Conservation (phyloP, 2,888 invertebrate species). For the Microctonus aethiopoides region DNA sequence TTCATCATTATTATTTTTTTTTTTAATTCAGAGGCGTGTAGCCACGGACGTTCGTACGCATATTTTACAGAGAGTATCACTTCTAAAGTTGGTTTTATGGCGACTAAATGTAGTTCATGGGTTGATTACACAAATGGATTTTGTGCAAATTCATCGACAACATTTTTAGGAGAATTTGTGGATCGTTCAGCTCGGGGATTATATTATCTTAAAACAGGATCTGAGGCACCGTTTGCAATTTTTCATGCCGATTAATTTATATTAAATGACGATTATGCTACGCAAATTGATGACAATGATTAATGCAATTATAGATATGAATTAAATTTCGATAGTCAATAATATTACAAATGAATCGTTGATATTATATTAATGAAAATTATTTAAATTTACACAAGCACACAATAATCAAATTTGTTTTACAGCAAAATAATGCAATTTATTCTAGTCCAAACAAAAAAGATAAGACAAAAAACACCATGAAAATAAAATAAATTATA, state of each 20-base stretch:
- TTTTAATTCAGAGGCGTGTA: conserved; percentile 66
- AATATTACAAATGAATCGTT: background rate
- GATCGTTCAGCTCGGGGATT: conserved; percentile 55
- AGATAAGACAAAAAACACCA: background rate
- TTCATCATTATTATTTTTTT: background rate
- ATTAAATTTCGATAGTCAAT: conserved; percentile 30
- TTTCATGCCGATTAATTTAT: background rate
- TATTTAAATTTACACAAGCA: background rate
- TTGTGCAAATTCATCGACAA: conserved; percentile 48
- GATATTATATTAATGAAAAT: background rate
- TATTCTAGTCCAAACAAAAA: background rate
- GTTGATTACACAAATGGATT: conserved; percentile 56
- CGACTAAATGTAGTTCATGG: conserved; percentile 63
- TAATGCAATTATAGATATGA: conserved; percentile 35
- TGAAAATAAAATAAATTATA: background rate
- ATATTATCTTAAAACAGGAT: conserved; percentile 59
- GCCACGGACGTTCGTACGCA: conserved; percentile 66
- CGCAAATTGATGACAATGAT: conserved; percentile 32
- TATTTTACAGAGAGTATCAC: conserved; percentile 69
- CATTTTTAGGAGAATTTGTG: conserved; percentile 60
- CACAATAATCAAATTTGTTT: background rate
- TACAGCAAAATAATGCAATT: background rate
- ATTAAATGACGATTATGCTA: conserved; percentile 27
- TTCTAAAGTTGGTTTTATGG: conserved; percentile 57
- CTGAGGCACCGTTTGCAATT: conserved; percentile 56